These are phyloP conservation scores for Nixonia krombeini DNA, from an alignment of 1,140 invertebrate genomes.

Conservation along the genomic window DNA sequence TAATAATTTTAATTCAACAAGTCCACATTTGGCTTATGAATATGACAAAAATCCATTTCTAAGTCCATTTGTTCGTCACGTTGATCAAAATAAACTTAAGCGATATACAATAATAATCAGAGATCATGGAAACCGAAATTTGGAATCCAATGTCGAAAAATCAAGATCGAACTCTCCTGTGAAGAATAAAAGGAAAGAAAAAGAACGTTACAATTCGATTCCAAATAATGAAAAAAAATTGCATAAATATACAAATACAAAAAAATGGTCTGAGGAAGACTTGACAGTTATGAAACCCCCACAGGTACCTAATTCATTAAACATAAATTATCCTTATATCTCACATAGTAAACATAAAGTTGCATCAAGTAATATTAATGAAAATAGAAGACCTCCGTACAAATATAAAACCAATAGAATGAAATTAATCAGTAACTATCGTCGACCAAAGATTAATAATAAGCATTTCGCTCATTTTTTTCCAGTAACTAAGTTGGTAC, in stretches of 20 bases:
- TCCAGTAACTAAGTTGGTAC: neutral
- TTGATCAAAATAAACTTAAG: conserved; percentile 25
- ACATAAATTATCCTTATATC: too few relatives aligned
- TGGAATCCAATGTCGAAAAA: neutral
- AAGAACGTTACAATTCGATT: neutral
- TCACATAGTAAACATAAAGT: too few relatives aligned
- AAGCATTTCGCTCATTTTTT: too few relatives aligned
- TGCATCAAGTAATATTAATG: neutral
- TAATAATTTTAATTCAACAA: conserved; percentile 9
- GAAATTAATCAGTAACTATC: neutral
- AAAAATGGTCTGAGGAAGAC: conserved; percentile 8
- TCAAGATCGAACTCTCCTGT: neutral
- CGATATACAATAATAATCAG: conserved; percentile 20
- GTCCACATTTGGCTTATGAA: conserved; percentile 15
- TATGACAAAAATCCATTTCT: conserved; percentile 42
- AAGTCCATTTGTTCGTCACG: conserved; percentile 25
- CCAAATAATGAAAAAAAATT: conserved; percentile 9
- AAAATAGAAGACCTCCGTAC: neutral
- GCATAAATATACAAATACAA: conserved; percentile 13
- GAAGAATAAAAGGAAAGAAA: conserved; percentile 10
- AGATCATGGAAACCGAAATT: conserved; percentile 10
- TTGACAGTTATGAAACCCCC: conserved; percentile 31
- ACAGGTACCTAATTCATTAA: neutral
- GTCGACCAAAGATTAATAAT: neutral
- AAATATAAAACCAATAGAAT: neutral